Percentiles rank a stretch among this genome's conserved stretches.
phyloP scores from a whole-genome alignment of 2,113 vertebrate species.

The Sturnus vulgaris region DNA sequence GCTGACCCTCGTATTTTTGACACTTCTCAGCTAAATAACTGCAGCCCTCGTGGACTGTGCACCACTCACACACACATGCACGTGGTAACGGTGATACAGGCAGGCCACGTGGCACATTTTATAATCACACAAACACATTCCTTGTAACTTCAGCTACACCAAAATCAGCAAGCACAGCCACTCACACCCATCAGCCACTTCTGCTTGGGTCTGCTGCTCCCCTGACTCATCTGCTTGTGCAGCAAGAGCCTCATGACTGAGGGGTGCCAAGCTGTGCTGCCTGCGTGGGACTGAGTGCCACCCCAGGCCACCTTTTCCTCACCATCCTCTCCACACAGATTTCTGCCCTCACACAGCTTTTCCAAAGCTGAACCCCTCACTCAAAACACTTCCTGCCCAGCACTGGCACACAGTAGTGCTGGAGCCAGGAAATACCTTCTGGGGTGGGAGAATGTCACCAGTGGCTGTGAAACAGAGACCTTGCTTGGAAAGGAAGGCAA shows the following conservation, averaged over 20 bases:
- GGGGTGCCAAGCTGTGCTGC: background rate
- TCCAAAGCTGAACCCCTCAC: background rate
- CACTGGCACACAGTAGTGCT: background rate
- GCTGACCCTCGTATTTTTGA: background rate
- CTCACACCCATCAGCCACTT: background rate
- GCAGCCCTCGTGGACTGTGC: accelerated
- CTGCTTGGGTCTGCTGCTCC: background rate
- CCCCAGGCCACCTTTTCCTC: background rate
- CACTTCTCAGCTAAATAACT: background rate
- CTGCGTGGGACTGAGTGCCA: accelerated
- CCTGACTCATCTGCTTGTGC: background rate
- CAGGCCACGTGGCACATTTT: background rate
- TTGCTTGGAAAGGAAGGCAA: background rate
- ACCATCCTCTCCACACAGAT: background rate
- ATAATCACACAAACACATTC: background rate
- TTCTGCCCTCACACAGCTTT: background rate
- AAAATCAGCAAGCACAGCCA: background rate
- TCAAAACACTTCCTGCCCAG: background rate
- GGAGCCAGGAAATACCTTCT: background rate
- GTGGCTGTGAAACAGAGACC: background rate
- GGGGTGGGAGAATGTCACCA: background rate
- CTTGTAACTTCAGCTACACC: background rate
- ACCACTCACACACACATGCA: background rate
- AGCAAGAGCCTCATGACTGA: background rate
- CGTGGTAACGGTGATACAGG: accelerated